These are phyloP conservation scores for Agrotis exclamationis DNA, from an alignment of 2,888 invertebrate species.

Conservation along the genomic window DNA sequence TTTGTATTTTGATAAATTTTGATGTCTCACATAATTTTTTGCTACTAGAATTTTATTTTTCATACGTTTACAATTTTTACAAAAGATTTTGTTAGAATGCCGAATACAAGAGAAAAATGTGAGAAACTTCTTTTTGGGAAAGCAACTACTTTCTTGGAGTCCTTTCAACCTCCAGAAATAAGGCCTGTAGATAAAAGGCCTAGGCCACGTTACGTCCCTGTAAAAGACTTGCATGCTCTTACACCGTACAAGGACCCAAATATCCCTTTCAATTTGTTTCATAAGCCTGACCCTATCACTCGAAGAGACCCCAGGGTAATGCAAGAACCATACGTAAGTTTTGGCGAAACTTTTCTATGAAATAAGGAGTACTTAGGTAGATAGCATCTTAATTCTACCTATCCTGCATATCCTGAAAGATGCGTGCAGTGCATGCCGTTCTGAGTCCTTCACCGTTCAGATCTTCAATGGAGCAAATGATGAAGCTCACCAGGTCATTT, in stretches of 20 bases:
- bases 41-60: conserved; percentile 19
- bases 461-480: not conserved
- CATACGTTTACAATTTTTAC: not conserved
- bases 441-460: not conserved
- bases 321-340: conserved; percentile 63
- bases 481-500: not conserved
- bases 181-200: conserved; percentile 23
- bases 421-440: not conserved
- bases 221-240: no score
- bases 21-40: not conserved
- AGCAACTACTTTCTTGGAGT: conserved; percentile 63
- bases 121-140: conserved; percentile 66
- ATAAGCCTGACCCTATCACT: conserved; percentile 66
- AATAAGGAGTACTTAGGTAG: not conserved
- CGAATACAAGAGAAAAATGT: not conserved
- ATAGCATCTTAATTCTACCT: no score
- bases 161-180: conserved; percentile 60
- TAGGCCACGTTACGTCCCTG: no score
- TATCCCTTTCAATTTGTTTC: no score
- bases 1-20: not conserved
- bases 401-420: no score
- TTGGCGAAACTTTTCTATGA: not conserved
- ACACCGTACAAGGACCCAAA: no score
- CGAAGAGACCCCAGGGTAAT: conserved; percentile 64
- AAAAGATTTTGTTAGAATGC: conserved; percentile 10